Evolutionary conservation across 2,888 invertebrate genomes (phyloP).

Genomic region (Choristoneura rosaceana): DNA sequence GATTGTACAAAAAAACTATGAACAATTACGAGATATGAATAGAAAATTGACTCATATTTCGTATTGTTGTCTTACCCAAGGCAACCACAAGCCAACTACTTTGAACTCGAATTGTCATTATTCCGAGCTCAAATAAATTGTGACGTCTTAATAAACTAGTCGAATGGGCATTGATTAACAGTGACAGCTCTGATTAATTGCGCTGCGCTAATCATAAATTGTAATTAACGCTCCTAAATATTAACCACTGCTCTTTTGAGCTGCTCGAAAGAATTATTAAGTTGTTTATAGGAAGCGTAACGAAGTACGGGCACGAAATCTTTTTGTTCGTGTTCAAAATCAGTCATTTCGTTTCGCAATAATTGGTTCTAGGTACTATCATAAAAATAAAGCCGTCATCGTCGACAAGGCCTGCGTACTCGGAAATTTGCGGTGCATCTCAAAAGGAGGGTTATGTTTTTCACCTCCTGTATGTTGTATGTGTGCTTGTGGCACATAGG

Average conservation of each 20-base stretch:
- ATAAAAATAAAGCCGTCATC: conserved; percentile 4
- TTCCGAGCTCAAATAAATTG: conserved; percentile 14
- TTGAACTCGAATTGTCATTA: conserved; percentile 13
- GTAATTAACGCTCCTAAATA: conserved; percentile 49
- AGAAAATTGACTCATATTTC: background rate
- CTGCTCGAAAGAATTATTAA: conserved; percentile 37
- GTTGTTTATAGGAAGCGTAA: conserved; percentile 36
- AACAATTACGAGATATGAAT: background rate
- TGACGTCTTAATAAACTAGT: conserved; percentile 33
- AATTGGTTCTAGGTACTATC: conserved; percentile 8
- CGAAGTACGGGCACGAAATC: conserved; percentile 16
- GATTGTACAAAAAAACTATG: background rate
- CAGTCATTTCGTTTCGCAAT: conserved; percentile 20
- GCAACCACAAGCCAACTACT: background rate
- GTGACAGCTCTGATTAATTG: conserved; percentile 58
- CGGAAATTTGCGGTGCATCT: background rate
- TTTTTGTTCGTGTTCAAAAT: conserved; percentile 37
- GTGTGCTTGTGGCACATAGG: no score
- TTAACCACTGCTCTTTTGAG: conserved; percentile 42
- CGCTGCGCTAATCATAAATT: conserved; percentile 52
- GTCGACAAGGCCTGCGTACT: conserved; percentile 3
- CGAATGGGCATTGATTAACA: conserved; percentile 52
- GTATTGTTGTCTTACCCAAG: background rate
- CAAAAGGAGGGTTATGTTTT: no score
- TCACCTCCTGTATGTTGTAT: no score